Conservation (phyloP, 2,888 invertebrate genomes). For the Scaptodrosophila latifasciaeformis region DNA sequence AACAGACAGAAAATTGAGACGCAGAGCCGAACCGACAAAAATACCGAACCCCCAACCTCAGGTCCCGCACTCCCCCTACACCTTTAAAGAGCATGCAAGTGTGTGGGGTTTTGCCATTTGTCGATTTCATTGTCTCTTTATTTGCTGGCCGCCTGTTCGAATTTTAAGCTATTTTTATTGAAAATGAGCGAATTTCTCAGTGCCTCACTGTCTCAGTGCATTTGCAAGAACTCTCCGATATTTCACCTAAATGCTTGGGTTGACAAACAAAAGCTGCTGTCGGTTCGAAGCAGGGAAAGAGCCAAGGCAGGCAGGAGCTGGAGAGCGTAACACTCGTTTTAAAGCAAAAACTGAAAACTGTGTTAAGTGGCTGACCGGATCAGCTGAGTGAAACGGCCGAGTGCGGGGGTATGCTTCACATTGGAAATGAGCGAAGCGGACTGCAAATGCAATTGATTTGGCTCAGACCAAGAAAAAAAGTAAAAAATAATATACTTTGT, state of each 20-base stretch:
- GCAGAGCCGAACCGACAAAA: background rate
- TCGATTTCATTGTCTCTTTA: conserved; percentile 1
- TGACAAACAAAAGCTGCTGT: conserved; percentile 19
- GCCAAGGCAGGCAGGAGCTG: conserved; percentile 3
- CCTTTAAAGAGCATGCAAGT: background rate
- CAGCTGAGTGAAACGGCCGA: too few relatives aligned
- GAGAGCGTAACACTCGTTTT: too few relatives aligned
- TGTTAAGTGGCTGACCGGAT: too few relatives aligned
- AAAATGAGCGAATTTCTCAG: conserved; percentile 61
- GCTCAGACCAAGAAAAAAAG: too few relatives aligned
- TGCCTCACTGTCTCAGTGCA: conserved; percentile 13
- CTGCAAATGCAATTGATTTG: too few relatives aligned
- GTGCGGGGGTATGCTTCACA: too few relatives aligned
- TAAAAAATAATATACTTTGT: too few relatives aligned
- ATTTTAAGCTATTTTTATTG: conserved; percentile 70
- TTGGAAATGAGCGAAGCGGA: too few relatives aligned
- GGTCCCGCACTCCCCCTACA: too few relatives aligned
- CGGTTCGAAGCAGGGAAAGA: background rate
- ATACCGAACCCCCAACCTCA: too few relatives aligned
- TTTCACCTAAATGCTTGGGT: conserved; percentile 6
- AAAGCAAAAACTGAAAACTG: too few relatives aligned
- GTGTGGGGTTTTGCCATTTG: conserved; percentile 16
- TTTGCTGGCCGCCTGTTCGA: conserved; percentile 59
- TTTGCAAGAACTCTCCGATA: too few relatives aligned
- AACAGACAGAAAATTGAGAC: background rate